A percentile compares a stretch with the other conserved stretches of the same genome.
Conservation (phyloP, 2,113 vertebrate genomes). For the Aspidoscelis tigris region DNA sequence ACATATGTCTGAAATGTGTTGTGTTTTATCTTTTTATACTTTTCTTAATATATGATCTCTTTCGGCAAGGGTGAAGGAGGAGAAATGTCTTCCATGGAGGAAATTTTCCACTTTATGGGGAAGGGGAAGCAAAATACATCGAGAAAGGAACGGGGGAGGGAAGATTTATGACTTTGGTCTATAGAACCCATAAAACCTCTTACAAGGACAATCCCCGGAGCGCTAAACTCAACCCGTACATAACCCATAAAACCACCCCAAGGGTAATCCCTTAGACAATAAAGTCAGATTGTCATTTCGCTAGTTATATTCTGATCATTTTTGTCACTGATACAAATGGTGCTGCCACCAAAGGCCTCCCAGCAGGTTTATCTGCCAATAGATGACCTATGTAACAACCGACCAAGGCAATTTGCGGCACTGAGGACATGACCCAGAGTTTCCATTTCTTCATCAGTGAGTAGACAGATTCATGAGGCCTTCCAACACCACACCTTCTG, state of each 20-base stretch:
- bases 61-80: background rate
- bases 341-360: background rate
- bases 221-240: background rate
- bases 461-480: background rate
- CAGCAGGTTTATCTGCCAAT: background rate
- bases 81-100: background rate
- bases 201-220: background rate
- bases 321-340: background rate
- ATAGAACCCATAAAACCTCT: background rate
- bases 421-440: background rate
- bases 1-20: no score
- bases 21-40: no score
- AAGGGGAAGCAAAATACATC: no score
- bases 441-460: background rate
- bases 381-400: background rate
- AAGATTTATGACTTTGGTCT: background rate
- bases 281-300: background rate
- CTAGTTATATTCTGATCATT: background rate
- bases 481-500: no score
- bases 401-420: background rate
- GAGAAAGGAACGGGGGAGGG: no score
- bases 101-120: no score
- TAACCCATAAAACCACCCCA: background rate
- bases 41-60: background rate
- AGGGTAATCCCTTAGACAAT: background rate